Percentiles rank a stretch among this genome's conserved stretches.
phyloP scores from a whole-genome alignment of 2,888 invertebrate genomes.

The Oligia fasciuncula region DNA sequence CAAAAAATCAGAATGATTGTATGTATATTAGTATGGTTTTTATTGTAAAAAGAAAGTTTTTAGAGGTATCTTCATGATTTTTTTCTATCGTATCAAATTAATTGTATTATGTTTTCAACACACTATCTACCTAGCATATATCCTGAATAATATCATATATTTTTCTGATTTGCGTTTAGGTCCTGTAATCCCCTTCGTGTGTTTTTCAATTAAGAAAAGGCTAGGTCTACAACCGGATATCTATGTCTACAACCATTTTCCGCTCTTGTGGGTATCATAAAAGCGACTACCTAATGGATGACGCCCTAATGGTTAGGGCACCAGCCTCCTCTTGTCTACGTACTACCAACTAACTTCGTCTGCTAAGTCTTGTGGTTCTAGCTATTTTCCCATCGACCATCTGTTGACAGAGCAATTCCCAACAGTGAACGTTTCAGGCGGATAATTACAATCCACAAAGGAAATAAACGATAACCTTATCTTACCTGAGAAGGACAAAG shows the following conservation, averaged over 20 bases:
- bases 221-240: not conserved
- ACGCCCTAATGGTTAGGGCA: not conserved
- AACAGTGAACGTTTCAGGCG: not conserved
- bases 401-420: not conserved
- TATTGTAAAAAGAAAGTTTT: too few relatives aligned
- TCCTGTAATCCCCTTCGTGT: not conserved
- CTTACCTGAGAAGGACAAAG: constrained; percentile 41
- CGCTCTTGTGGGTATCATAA: not conserved
- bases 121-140: too few relatives aligned
- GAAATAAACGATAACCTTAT: constrained; percentile 43
- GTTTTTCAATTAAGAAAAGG: not conserved
- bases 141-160: too few relatives aligned
- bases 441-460: constrained; percentile 21
- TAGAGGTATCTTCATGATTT: too few relatives aligned
- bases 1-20: too few relatives aligned
- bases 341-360: not conserved
- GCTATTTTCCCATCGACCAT: not conserved
- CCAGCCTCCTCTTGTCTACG: not conserved
- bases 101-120: too few relatives aligned
- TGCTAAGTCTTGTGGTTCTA: not conserved
- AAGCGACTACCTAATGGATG: not conserved
- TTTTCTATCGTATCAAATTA: too few relatives aligned
- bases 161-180: too few relatives aligned
- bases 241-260: not conserved
- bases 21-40: too few relatives aligned